Conservation (phyloP, 2,888 invertebrate genomes). For the Agrotis exclamationis region DNA sequence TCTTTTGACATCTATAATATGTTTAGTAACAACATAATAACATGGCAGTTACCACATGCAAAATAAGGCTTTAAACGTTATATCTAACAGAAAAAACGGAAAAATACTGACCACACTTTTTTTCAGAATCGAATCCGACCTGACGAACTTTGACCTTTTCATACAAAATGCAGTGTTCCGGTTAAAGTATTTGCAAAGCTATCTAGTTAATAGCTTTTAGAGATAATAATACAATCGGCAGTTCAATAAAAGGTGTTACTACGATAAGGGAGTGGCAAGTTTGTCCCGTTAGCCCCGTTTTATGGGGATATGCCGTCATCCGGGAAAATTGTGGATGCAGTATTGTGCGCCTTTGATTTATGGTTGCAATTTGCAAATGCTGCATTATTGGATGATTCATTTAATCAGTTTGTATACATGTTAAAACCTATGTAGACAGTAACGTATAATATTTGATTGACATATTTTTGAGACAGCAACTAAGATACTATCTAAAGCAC, state of each 20-base stretch:
- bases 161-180: slow-evolving; percentile 22
- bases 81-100: not conserved
- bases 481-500: too few relatives aligned
- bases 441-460: not conserved
- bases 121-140: slow-evolving; percentile 18
- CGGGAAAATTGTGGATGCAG: slow-evolving; percentile 23
- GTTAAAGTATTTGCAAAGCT: not conserved
- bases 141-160: slow-evolving; percentile 48
- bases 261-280: slow-evolving; percentile 38
- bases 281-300: not conserved
- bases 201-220: slow-evolving; percentile 1
- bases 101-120: slow-evolving; percentile 5
- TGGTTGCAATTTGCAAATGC: slow-evolving; percentile 32
- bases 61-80: not conserved
- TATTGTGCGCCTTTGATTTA: slow-evolving; percentile 34
- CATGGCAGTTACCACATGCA: not conserved
- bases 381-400: slow-evolving; percentile 19
- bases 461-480: not conserved
- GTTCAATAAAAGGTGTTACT: not conserved
- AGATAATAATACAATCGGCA: slow-evolving; percentile 12
- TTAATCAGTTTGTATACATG: slow-evolving; percentile 4
- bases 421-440: not conserved
- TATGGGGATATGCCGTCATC: slow-evolving; percentile 21
- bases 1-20: not conserved
- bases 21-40: not conserved